These are phyloP conservation scores for Scaptomyza pallida DNA, from an alignment of 1,140 invertebrate species.

Conservation along the genomic window DNA sequence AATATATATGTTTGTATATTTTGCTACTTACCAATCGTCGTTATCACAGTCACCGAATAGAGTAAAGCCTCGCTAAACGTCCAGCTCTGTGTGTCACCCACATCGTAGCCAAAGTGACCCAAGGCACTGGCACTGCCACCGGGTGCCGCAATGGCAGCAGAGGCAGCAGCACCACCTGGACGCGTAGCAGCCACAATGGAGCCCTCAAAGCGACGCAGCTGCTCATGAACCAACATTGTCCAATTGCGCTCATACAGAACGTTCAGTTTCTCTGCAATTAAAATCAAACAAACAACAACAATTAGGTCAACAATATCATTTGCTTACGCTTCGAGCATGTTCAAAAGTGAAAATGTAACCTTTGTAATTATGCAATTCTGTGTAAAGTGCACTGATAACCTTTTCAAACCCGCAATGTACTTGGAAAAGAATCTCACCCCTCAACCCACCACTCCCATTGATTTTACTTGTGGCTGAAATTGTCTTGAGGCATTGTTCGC, in stretches of 20 bases:
- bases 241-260: conserved; percentile 93
- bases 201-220: conserved; percentile 90
- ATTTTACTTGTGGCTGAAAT: conserved; percentile 7
- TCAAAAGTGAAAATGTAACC: conserved; percentile 1
- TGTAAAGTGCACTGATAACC: conserved; percentile 27
- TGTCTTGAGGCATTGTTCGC: conserved; percentile 36
- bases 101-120: conserved; percentile 71
- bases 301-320: conserved; percentile 35
- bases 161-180: conserved; percentile 82
- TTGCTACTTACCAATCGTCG: conserved; percentile 89
- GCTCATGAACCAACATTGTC: conserved; percentile 90
- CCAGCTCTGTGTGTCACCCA: conserved; percentile 85
- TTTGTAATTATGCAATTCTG: conserved; percentile 48
- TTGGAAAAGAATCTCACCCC: not conserved
- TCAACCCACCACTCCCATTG: conserved; percentile 15
- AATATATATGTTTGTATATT: too few species aligned
- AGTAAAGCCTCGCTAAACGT: conserved; percentile 91
- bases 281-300: conserved; percentile 8
- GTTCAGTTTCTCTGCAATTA: conserved; percentile 88
- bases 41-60: conserved; percentile 93
- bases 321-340: too few species aligned
- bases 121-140: conserved; percentile 51
- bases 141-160: conserved; percentile 20
- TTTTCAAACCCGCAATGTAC: conserved; percentile 10
- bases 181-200: conserved; percentile 90